These are phyloP conservation scores for Rhingia campestris DNA, from an alignment of 2,888 invertebrate genomes.

Conservation along the genomic window DNA sequence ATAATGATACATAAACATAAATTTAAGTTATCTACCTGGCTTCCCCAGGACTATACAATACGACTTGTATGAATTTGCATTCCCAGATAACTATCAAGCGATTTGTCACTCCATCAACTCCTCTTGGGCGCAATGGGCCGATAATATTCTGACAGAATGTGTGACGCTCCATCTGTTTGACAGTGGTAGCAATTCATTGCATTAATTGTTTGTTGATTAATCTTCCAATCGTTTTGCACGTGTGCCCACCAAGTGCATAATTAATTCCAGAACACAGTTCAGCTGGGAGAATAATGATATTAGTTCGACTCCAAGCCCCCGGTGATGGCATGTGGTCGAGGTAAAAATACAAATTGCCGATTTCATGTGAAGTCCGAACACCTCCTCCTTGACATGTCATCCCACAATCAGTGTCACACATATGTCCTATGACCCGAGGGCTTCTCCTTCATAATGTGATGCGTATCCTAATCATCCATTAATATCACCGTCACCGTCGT, in stretches of 20 bases:
- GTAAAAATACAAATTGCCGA: conserved; percentile 19
- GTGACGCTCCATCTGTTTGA: conserved; percentile 40
- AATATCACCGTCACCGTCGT: conserved; percentile 37
- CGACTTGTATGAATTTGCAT: neutral
- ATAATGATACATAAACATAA: too few relatives aligned
- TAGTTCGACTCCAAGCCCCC: neutral
- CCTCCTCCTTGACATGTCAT: conserved; percentile 43
- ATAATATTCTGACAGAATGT: conserved; percentile 64
- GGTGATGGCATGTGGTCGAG: neutral
- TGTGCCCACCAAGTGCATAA: conserved; percentile 53
- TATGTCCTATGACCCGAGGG: conserved; percentile 24
- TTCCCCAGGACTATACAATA: too few relatives aligned
- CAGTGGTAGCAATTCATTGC: conserved; percentile 58
- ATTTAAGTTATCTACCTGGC: too few relatives aligned
- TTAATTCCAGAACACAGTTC: conserved; percentile 50
- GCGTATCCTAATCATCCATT: conserved; percentile 42
- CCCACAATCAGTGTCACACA: conserved; percentile 52
- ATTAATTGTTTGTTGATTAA: conserved; percentile 71
- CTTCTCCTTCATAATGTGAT: conserved; percentile 25
- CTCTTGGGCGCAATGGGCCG: conserved; percentile 55
- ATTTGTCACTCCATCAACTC: conserved; percentile 61
- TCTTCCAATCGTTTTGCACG: conserved; percentile 47
- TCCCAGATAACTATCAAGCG: conserved; percentile 32
- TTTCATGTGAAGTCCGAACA: conserved; percentile 7
- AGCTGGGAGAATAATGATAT: conserved; percentile 15